Evolutionary conservation across 1,140 invertebrate species (phyloP).

Genomic region (Drosophila arizonae): DNA sequence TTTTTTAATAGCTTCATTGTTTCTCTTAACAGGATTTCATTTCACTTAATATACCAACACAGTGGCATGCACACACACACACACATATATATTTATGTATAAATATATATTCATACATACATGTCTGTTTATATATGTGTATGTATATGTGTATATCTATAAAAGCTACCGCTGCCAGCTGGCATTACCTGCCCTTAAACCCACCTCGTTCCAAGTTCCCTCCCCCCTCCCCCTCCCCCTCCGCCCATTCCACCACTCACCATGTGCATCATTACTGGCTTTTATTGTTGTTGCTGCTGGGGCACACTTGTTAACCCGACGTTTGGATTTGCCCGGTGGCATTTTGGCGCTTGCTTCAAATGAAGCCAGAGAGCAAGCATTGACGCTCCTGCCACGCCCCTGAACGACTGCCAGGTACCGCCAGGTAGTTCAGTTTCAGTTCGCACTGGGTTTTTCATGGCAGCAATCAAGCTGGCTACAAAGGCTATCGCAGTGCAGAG

Average conservation of each 20-base stretch:
- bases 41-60: conserved; percentile 71
- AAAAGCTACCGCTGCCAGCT: conserved; percentile 32
- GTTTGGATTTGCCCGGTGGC: conserved; percentile 63
- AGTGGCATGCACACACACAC: conserved; percentile 25
- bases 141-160: background rate
- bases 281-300: conserved; percentile 53
- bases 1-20: conserved; percentile 80
- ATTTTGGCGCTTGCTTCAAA: conserved; percentile 61
- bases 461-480: conserved; percentile 54
- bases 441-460: conserved; percentile 38
- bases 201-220: too few relatives aligned
- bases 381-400: conserved; percentile 4
- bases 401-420: conserved; percentile 23
- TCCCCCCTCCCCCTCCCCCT: background rate
- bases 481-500: conserved; percentile 48
- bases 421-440: conserved; percentile 38
- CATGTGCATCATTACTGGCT: conserved; percentile 49
- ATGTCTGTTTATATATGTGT: background rate
- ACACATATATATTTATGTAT: background rate
- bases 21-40: conserved; percentile 77
- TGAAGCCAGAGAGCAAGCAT: conserved; percentile 15
- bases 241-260: background rate
- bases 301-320: conserved; percentile 61
- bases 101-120: conserved; percentile 2
- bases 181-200: conserved; percentile 18